Percentiles rank a stretch among this genome's conserved stretches.
Evolutionary conservation across 2,797 vertebrate species (phyloP).

Genomic region (Acanthopagrus latus): DNA sequence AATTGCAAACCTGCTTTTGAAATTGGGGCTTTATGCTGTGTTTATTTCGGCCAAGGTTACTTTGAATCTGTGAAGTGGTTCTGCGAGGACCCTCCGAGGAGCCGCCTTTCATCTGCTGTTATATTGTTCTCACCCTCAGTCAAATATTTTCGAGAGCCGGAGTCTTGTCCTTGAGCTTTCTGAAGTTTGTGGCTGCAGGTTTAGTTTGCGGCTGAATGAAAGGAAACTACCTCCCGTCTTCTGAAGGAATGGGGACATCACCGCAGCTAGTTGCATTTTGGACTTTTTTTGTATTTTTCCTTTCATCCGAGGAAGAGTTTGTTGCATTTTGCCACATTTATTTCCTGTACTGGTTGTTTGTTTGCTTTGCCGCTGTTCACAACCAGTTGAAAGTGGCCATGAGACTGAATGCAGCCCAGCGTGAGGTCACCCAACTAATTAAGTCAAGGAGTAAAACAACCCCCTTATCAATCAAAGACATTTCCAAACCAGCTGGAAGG

Average conservation of each 20-base stretch:
- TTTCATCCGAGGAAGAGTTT: background rate
- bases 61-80: background rate
- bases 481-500: constrained; percentile 35
- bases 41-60: background rate
- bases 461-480: constrained; percentile 15
- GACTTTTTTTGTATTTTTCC: background rate
- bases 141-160: background rate
- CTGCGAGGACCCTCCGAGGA: constrained; percentile 8
- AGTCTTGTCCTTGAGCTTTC: constrained; percentile 6
- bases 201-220: constrained; percentile 5
- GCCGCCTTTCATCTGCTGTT: constrained; percentile 9
- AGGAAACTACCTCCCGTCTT: constrained; percentile 9
- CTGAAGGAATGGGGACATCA: background rate
- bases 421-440: constrained; percentile 33
- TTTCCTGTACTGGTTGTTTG: constrained; percentile 9
- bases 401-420: constrained; percentile 26
- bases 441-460: constrained; percentile 25
- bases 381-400: constrained; percentile 16
- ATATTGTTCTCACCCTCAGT: constrained; percentile 10
- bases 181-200: background rate
- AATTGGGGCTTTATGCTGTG: background rate
- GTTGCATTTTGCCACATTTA: background rate
- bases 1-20: background rate
- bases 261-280: background rate
- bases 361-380: constrained; percentile 6